Evolutionary conservation across 2,797 vertebrate species (phyloP).

Genomic region (Argyrosomus regius): DNA sequence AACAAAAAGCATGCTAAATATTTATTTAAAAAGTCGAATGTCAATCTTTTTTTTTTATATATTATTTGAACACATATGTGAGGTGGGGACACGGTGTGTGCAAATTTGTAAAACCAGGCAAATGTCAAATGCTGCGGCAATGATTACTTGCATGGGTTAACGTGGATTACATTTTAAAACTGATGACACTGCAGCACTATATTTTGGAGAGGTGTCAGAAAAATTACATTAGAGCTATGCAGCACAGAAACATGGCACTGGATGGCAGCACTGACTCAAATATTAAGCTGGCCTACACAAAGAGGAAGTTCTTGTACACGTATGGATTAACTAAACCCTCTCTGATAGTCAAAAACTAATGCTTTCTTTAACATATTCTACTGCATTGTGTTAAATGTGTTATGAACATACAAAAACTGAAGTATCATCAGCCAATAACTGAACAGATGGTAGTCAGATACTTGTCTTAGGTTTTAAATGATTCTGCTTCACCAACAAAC

Average conservation of each 20-base stretch:
- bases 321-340: background rate
- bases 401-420: background rate
- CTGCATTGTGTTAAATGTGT: background rate
- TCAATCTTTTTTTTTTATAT: background rate
- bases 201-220: background rate
- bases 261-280: slow-evolving; percentile 45
- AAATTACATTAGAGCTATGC: slow-evolving; percentile 17
- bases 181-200: slow-evolving; percentile 24
- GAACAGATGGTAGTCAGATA: background rate
- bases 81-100: too few relatives aligned
- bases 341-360: background rate
- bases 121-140: slow-evolving; percentile 4
- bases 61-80: too few relatives aligned
- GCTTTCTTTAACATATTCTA: background rate
- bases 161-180: background rate
- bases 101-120: background rate
- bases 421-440: background rate
- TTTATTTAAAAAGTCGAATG: background rate
- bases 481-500: too few relatives aligned
- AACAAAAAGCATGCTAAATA: background rate
- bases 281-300: background rate
- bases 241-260: slow-evolving; percentile 40
- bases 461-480: background rate
- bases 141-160: slow-evolving; percentile 7
- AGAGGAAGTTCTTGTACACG: background rate